A percentile compares a stretch with the other conserved stretches of the same genome.
phyloP scores from a whole-genome alignment of 2,113 vertebrate species.

The Ceuthmochares aereus region DNA sequence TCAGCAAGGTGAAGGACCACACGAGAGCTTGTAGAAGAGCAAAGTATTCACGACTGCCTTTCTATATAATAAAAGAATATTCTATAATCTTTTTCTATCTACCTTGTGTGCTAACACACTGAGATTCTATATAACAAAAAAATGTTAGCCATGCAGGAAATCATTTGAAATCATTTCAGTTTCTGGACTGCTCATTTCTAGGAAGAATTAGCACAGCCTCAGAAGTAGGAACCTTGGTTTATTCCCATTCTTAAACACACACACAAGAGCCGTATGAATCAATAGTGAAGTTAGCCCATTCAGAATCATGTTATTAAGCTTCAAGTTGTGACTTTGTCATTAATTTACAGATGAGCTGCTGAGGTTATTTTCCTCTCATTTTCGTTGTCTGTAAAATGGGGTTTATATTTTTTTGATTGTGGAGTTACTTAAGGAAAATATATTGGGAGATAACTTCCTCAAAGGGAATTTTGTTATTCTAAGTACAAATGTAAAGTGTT shows the following conservation, averaged over 20 bases:
- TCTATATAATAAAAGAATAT: too few relatives aligned
- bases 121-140: background rate
- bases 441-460: background rate
- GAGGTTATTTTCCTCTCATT: background rate
- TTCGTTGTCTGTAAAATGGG: background rate
- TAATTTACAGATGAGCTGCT: background rate
- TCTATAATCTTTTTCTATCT: background rate
- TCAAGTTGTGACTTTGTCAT: background rate
- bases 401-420: background rate
- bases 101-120: rapidly evolving
- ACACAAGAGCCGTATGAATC: background rate
- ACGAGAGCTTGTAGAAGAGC: background rate
- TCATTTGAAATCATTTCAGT: background rate
- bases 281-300: background rate
- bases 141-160: background rate
- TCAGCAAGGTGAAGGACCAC: background rate
- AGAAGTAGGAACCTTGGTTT: background rate
- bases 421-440: background rate
- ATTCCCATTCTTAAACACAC: background rate
- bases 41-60: rapidly evolving
- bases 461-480: background rate
- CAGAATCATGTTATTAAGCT: background rate
- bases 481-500: background rate
- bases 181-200: background rate
- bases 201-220: background rate